phyloP scores from a whole-genome alignment of 2,888 invertebrate genomes.

The Netelia melanura region DNA sequence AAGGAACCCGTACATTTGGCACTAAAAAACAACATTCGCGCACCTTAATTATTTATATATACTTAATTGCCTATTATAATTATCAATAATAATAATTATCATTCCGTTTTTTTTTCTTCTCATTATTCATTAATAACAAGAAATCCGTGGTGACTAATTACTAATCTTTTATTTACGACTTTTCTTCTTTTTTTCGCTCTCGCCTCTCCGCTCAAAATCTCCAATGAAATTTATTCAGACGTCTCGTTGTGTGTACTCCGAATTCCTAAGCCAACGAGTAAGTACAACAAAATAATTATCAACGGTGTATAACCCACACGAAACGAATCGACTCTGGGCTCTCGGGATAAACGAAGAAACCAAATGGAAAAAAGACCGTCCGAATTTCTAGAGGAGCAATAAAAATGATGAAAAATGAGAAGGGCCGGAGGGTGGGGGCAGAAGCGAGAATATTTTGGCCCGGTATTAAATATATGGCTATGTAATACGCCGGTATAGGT shows the following conservation, averaged over 20 bases:
- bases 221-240: conserved; percentile 1
- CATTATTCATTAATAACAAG: background rate
- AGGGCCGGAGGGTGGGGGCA: background rate
- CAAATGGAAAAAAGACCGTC: background rate
- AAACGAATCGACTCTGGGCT: conserved; percentile 30
- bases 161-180: background rate
- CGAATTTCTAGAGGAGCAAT: conserved; percentile 33
- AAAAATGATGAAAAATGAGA: conserved; percentile 44
- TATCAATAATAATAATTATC: conserved; percentile 4
- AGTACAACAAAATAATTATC: conserved; percentile 19
- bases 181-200: background rate
- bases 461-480: conserved; percentile 8
- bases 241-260: background rate
- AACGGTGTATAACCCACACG: conserved; percentile 20
- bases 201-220: background rate
- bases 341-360: background rate
- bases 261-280: conserved; percentile 11
- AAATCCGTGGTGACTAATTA: background rate
- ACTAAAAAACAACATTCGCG: background rate
- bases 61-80: background rate
- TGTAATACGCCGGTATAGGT: background rate
- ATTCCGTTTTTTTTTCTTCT: no score
- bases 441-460: conserved; percentile 16
- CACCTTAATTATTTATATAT: background rate
- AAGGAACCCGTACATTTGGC: background rate